These are phyloP conservation scores for Aptenodytes patagonicus DNA, from an alignment of 2,113 vertebrate genomes.

Conservation along the genomic window DNA sequence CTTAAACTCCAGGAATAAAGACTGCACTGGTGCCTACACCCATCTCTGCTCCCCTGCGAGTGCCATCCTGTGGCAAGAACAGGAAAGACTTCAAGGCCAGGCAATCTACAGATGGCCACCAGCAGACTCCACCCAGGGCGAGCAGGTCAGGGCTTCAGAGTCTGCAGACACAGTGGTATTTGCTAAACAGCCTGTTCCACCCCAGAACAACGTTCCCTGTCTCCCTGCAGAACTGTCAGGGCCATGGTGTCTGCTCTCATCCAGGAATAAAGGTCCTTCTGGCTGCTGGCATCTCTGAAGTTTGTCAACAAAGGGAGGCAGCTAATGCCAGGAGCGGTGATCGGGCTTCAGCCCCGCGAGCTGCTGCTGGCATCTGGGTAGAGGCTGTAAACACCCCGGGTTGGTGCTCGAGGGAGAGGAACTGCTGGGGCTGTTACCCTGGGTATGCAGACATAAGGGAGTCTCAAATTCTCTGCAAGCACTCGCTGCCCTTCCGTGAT, in stretches of 20 bases:
- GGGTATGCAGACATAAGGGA: background rate
- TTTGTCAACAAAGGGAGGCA: background rate
- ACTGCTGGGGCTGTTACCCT: background rate
- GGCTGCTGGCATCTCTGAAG: background rate
- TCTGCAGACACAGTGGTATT: background rate
- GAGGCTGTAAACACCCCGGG: background rate
- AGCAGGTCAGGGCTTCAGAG: background rate
- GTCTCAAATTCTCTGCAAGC: background rate
- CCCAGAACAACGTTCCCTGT: background rate
- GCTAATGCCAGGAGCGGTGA: background rate
- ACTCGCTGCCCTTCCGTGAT: rapidly evolving
- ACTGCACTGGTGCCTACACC: rapidly evolving
- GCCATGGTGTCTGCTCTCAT: background rate
- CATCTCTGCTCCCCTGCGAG: background rate
- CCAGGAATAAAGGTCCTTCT: background rate
- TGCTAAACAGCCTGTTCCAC: background rate
- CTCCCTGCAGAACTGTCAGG: background rate
- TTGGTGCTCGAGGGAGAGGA: background rate
- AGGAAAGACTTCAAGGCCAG: background rate
- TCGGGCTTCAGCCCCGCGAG: background rate
- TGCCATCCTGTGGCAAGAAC: background rate
- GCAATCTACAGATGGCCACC: background rate
- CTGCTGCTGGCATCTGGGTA: background rate
- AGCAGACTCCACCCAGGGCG: background rate
- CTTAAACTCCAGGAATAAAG: background rate